Conservation (phyloP, 1,140 invertebrate genomes). For the Gyrodactylus salaris region DNA sequence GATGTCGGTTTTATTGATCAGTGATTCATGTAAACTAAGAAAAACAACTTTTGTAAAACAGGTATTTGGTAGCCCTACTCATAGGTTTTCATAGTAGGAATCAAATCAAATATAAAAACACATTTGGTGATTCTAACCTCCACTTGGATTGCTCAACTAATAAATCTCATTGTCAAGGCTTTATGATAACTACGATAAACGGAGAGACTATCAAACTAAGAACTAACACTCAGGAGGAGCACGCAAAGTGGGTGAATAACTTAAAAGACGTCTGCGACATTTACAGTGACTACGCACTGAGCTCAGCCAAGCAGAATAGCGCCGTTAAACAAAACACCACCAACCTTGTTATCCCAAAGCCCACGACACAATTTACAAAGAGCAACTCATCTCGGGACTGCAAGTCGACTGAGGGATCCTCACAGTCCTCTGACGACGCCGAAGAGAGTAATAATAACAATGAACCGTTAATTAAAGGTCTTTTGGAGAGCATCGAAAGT, state of each 20-base stretch:
- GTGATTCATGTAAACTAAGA: too few species aligned
- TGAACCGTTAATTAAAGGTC: neutral
- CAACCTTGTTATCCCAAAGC: neutral
- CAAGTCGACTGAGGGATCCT: neutral
- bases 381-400: neutral
- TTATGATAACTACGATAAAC: neutral
- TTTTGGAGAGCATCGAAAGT: neutral
- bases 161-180: too few species aligned
- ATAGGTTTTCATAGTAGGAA: too few species aligned
- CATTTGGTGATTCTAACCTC: too few species aligned
- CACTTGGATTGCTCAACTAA: too few species aligned
- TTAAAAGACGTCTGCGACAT: neutral
- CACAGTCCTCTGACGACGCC: neutral
- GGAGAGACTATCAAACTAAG: neutral
- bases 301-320: neutral
- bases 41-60: too few species aligned
- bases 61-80: too few species aligned
- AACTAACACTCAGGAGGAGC: neutral
- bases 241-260: neutral
- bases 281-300: neutral
- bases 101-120: too few species aligned
- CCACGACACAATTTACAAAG: neutral
- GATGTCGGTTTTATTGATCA: too few species aligned
- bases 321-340: neutral
- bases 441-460: neutral